These are phyloP conservation scores for Neoitamus cyanurus DNA, from an alignment of 2,888 invertebrate genomes.

Conservation along the genomic window DNA sequence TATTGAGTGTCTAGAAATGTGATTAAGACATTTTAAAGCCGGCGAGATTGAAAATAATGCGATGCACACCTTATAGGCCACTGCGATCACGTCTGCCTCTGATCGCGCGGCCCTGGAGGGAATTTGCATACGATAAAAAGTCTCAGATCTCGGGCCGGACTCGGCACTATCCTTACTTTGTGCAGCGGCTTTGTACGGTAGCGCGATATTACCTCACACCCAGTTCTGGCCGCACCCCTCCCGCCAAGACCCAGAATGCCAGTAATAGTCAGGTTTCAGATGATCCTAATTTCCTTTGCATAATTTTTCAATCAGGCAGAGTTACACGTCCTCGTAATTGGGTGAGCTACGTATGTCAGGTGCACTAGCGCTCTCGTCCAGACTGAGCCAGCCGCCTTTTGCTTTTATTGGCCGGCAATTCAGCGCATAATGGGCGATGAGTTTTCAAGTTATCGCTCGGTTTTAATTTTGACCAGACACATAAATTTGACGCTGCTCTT, in stretches of 20 bases:
- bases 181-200: not conserved
- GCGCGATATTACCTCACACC: not conserved
- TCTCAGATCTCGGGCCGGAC: not conserved
- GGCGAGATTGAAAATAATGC: not conserved
- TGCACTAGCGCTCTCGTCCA: slow-evolving; percentile 6
- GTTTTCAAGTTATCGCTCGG: slow-evolving; percentile 10
- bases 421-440: slow-evolving; percentile 20
- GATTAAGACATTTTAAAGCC: slow-evolving; percentile 37
- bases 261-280: slow-evolving; percentile 4
- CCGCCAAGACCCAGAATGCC: not conserved
- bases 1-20: not conserved
- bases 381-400: not conserved
- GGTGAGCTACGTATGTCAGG: slow-evolving; percentile 15
- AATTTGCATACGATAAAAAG: slow-evolving; percentile 18
- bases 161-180: not conserved
- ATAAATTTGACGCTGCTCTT: slow-evolving; percentile 20
- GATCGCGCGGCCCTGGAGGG: not conserved
- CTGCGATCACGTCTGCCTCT: not conserved
- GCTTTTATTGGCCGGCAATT: not conserved
- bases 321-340: slow-evolving; percentile 22
- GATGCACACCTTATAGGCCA: not conserved
- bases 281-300: slow-evolving; percentile 33
- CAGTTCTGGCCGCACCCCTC: not conserved
- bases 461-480: slow-evolving; percentile 38
- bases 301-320: slow-evolving; percentile 33